phyloP scores from a whole-genome alignment of 2,888 invertebrate species.

The Amphimallon solstitiale region DNA sequence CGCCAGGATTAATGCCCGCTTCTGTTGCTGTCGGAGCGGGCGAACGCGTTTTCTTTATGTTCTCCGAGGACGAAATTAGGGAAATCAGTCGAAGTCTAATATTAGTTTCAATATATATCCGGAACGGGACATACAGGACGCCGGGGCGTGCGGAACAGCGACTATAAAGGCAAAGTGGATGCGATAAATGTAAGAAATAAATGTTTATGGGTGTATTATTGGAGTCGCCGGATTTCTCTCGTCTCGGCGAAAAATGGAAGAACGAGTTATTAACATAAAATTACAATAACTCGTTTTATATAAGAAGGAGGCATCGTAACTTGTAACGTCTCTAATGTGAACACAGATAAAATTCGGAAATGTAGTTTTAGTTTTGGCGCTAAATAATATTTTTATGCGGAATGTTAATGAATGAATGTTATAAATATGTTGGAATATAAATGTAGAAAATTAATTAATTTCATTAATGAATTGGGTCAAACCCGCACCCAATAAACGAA shows the following conservation, averaged over 20 bases:
- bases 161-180: constrained; percentile 31
- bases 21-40: too few relatives aligned
- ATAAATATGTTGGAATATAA: too few relatives aligned
- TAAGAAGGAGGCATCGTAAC: too few relatives aligned
- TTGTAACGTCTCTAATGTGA: too few relatives aligned
- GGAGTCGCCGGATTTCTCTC: not conserved
- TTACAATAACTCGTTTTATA: too few relatives aligned
- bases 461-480: too few relatives aligned
- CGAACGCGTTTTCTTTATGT: constrained; percentile 15
- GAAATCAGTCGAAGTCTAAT: constrained; percentile 26
- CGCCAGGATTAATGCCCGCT: constrained; percentile 19
- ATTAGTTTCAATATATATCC: constrained; percentile 28
- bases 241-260: not conserved
- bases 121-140: constrained; percentile 3
- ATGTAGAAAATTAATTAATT: too few relatives aligned
- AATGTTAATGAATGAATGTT: too few relatives aligned
- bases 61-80: constrained; percentile 30
- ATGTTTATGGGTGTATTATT: constrained; percentile 5
- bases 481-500: too few relatives aligned
- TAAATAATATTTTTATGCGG: too few relatives aligned
- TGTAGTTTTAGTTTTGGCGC: too few relatives aligned
- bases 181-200: constrained; percentile 26
- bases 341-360: too few relatives aligned
- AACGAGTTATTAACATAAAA: not conserved
- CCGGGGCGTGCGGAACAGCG: constrained; percentile 18